phyloP scores from a whole-genome alignment of 2,113 vertebrate genomes.

The Lontra canadensis region DNA sequence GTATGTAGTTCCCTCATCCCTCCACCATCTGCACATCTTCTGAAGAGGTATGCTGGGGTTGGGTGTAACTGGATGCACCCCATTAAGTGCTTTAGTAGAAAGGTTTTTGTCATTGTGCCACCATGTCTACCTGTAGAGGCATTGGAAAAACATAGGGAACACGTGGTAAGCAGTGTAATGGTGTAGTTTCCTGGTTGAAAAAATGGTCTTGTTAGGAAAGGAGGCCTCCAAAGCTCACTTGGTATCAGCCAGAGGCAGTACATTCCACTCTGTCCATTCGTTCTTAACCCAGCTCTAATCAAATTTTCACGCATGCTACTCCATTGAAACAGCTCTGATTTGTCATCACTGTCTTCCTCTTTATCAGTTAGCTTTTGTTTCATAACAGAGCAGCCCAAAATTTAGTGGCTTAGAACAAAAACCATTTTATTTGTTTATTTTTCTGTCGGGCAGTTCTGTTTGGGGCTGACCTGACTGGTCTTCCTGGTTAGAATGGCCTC shows the following conservation, averaged over 20 bases:
- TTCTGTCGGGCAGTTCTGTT: not conserved
- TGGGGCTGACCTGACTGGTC: not conserved
- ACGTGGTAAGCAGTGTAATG: not conserved
- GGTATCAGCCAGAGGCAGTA: not conserved
- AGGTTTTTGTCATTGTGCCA: not conserved
- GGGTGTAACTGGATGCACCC: not conserved
- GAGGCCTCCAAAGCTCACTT: not conserved
- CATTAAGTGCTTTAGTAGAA: not conserved
- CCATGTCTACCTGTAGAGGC: not conserved
- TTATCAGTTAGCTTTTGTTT: slow-evolving; percentile 37
- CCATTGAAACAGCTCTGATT: not conserved
- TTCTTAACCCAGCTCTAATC: not conserved
- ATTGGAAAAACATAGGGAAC: not conserved
- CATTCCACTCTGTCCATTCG: not conserved
- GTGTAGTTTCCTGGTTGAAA: not conserved
- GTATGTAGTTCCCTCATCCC: not conserved
- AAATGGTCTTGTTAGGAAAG: not conserved
- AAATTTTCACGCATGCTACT: not conserved
- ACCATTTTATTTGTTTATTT: not conserved
- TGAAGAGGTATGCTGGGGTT: not conserved
- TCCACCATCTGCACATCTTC: not conserved
- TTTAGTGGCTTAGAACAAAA: not conserved
- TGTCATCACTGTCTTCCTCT: not conserved
- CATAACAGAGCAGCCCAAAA: not conserved
- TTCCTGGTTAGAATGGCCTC: not conserved